Conservation (phyloP, 1,140 invertebrate species). For the Oppia nitens region DNA sequence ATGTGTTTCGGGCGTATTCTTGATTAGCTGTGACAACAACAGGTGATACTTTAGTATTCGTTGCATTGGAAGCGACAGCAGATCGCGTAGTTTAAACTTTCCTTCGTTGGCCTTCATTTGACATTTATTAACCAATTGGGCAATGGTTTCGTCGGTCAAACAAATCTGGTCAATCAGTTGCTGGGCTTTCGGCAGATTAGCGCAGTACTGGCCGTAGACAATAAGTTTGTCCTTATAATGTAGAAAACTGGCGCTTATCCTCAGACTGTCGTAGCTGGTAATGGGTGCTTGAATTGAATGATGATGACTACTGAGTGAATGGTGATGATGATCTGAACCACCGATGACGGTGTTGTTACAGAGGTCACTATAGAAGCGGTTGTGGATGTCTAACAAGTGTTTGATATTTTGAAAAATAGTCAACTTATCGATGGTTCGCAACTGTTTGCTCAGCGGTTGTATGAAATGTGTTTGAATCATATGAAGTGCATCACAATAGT, state of each 20-base stretch:
- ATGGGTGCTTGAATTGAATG: neutral
- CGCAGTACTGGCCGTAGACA: slow-evolving; percentile 88
- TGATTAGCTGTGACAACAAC: slow-evolving; percentile 62
- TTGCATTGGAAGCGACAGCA: slow-evolving; percentile 94
- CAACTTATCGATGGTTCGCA: slow-evolving; percentile 54
- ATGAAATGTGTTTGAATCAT: slow-evolving; percentile 52
- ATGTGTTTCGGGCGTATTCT: slow-evolving; percentile 54
- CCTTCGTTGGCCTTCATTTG: slow-evolving; percentile 66
- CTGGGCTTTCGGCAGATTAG: slow-evolving; percentile 67
- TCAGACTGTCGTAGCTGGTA: slow-evolving; percentile 29
- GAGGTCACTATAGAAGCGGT: slow-evolving; percentile 59
- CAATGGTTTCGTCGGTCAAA: slow-evolving; percentile 39
- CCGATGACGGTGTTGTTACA: slow-evolving; percentile 29
- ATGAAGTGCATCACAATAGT: slow-evolving; percentile 82
- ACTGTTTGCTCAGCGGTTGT: slow-evolving; percentile 38
- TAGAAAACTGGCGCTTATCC: slow-evolving; percentile 53
- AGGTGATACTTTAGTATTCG: slow-evolving; percentile 92
- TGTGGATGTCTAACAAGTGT: slow-evolving; percentile 69
- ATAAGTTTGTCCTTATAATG: slow-evolving; percentile 75
- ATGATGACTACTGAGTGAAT: neutral
- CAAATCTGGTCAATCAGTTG: slow-evolving; percentile 53
- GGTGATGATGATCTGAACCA: neutral
- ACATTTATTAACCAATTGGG: slow-evolving; percentile 37
- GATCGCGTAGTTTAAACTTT: slow-evolving; percentile 80
- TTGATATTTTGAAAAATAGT: slow-evolving; percentile 76